Evolutionary conservation across 2,113 vertebrate genomes (phyloP), one percentile per base, ranked within the genome.

Genomic region (Heloderma charlesbogerti): DNA sequence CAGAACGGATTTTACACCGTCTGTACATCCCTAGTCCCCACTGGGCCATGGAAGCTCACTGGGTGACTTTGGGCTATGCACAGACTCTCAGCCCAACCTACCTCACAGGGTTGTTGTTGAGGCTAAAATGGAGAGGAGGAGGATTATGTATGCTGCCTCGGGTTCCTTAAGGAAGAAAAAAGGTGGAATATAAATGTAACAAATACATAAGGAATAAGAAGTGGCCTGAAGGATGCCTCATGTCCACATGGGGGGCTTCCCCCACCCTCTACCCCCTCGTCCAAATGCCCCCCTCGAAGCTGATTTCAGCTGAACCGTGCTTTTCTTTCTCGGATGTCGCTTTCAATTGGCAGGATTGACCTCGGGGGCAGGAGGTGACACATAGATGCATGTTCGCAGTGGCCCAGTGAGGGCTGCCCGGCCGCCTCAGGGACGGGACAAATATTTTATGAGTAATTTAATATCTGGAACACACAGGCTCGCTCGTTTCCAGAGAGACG

Each of bases 391-490:
- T 93, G 94, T 93, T 93, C 93, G 92, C 95, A 83, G 92, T 57
- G 90, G 89, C 84, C n/a, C 91, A 37, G 94, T 77, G 87, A 63
- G 12, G 93, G 90, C 88, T 72, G 93, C n/a, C 34, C 91, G 81
- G 94, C 90, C 12, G 88, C 97, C 95, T 94, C 93, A 37, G 96
- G 97, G 96, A 96, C 90, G 91, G 92, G 96, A 93, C 96, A 92
- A 96, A 97, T 96, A 96, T 96, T 97, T 98, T 96, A 97, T 97
- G 97, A 97, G 98, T 98, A 97, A 98, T 97, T 98, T 97, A 98
- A 97, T 98, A 98, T 98, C 96, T 97, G 96, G 97, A 97, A 95
- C 96, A 92, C 80, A 92, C 81, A 95, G 96, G 95, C 93, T 96
- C 93, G 18, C 94, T 93, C 94, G 94, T 96, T 97, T 95, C 95